Conservation (phyloP, 2,888 invertebrate genomes). For the Tuberolachnus salignus region DNA sequence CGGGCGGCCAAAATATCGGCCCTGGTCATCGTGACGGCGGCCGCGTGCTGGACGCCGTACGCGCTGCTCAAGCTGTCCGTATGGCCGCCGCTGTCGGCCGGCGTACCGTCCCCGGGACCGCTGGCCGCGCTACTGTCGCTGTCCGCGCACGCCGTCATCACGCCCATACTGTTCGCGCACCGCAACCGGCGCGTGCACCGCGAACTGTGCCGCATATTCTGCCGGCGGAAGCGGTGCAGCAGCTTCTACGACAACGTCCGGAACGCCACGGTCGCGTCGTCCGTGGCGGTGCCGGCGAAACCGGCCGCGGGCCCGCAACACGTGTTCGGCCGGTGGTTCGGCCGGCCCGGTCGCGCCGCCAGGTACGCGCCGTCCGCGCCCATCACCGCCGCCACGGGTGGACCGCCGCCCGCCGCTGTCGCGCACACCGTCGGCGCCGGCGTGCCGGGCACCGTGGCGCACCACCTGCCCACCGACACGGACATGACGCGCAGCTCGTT, state of each 20-base stretch:
- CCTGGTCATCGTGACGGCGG: conserved; percentile 74
- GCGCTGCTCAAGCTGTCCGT: conserved; percentile 60
- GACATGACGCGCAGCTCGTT: conserved; percentile 69
- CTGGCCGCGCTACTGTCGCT: conserved; percentile 57
- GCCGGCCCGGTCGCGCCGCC: conserved; percentile 62
- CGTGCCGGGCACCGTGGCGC: conserved; percentile 61
- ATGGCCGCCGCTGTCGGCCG: conserved; percentile 55
- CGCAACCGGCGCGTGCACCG: conserved; percentile 72
- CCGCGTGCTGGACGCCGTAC: conserved; percentile 68
- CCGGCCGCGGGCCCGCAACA: conserved; percentile 21
- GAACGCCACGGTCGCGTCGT: conserved; percentile 46
- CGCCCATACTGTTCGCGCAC: conserved; percentile 79
- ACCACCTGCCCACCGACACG: conserved; percentile 64
- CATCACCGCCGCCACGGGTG: conserved; percentile 59
- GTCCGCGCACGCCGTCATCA: conserved; percentile 70
- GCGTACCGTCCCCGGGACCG: conserved; percentile 53
- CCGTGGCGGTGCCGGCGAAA: conserved; percentile 20
- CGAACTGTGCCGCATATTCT: conserved; percentile 63
- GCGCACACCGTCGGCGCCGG: neutral
- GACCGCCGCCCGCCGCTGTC: conserved; percentile 62
- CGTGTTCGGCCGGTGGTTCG: conserved; percentile 52
- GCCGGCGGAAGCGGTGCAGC: conserved; percentile 56
- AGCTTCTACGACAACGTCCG: conserved; percentile 57
- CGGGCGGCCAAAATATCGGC: conserved; percentile 86
- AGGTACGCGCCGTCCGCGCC: conserved; percentile 59